These are phyloP conservation scores for Heterohyrax brucei DNA, from an alignment of 2,797 vertebrate genomes.

Conservation along the genomic window DNA sequence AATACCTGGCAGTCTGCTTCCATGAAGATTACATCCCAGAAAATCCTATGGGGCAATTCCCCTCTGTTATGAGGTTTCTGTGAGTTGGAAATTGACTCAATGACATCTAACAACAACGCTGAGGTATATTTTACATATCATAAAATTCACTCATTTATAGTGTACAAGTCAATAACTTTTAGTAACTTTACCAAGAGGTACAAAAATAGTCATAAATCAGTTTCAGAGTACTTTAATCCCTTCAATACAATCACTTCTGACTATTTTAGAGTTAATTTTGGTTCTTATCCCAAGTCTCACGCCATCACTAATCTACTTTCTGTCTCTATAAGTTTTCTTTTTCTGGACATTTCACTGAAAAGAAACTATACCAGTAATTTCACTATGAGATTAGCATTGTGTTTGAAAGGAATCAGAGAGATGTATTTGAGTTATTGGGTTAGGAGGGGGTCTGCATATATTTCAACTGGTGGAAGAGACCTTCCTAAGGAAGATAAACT, in stretches of 20 bases:
- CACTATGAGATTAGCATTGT: conserved; percentile 20
- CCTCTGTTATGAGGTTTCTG: background rate
- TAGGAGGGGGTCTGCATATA: background rate
- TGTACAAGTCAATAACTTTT: background rate
- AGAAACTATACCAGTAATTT: conserved; percentile 25
- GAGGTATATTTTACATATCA: conserved; percentile 15
- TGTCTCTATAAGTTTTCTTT: conserved; percentile 51
- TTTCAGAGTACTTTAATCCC: background rate
- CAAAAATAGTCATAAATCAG: background rate
- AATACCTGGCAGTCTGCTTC: background rate
- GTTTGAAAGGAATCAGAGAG: conserved; percentile 29
- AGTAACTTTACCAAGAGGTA: background rate
- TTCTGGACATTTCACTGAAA: conserved; percentile 49
- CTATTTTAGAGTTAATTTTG: background rate
- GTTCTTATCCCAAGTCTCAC: background rate
- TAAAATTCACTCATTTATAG: conserved; percentile 36
- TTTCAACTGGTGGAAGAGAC: background rate
- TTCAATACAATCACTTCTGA: background rate
- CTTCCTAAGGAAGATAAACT: background rate
- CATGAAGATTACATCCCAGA: too few relatives aligned
- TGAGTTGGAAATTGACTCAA: background rate
- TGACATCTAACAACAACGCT: background rate
- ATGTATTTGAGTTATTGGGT: background rate
- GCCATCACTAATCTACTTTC: background rate
- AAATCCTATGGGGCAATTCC: background rate